Conservation (phyloP, 2,888 invertebrate genomes). For the Rapana venosa region DNA sequence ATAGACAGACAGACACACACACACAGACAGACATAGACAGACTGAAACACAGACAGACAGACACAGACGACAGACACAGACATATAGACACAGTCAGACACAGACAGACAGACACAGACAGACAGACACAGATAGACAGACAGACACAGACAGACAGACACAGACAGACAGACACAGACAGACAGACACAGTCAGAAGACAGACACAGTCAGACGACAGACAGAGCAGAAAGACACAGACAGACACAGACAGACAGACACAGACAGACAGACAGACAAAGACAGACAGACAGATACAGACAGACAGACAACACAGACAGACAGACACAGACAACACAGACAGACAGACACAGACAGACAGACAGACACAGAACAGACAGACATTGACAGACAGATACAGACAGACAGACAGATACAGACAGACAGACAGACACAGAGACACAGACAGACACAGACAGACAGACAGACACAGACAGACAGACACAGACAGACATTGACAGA, state of each 20-base stretch:
- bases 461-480: too few relatives aligned
- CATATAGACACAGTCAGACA: background rate
- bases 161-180: background rate
- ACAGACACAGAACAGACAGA: too few relatives aligned
- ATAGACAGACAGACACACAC: background rate
- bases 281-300: background rate
- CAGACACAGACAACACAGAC: background rate
- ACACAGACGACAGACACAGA: background rate
- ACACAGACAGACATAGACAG: background rate
- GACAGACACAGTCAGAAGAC: background rate
- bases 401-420: too few relatives aligned
- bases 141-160: background rate
- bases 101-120: background rate
- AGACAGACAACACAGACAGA: background rate
- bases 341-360: background rate
- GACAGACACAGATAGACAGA: background rate
- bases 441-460: too few relatives aligned
- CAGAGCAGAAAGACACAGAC: background rate
- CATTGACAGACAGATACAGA: too few relatives aligned
- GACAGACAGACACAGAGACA: too few relatives aligned
- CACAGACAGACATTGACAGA: too few relatives aligned
- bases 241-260: background rate
- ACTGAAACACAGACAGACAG: background rate
- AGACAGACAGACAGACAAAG: background rate
- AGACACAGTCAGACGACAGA: background rate